These are phyloP conservation scores for Clivina fossor DNA, from an alignment of 2,888 invertebrate genomes.

Conservation along the genomic window DNA sequence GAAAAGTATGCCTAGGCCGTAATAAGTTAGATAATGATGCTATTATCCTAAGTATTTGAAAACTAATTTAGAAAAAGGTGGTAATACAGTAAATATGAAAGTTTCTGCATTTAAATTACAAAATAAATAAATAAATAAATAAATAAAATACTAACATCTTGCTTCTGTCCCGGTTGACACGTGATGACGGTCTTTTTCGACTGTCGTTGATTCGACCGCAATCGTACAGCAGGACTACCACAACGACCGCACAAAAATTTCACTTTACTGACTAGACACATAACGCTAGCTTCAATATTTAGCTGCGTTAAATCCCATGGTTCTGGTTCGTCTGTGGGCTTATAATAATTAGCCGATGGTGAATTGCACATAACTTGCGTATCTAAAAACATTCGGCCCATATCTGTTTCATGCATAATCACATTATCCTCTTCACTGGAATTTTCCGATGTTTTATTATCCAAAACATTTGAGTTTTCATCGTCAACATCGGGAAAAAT, in stretches of 20 bases:
- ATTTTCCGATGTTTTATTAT: constrained; percentile 35
- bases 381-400: constrained; percentile 54
- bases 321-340: constrained; percentile 79
- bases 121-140: too few species aligned
- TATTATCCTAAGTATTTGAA: too few species aligned
- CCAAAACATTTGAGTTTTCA: constrained; percentile 12
- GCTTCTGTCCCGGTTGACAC: constrained; percentile 43
- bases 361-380: constrained; percentile 58
- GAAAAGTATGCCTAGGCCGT: too few species aligned
- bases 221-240: constrained; percentile 69
- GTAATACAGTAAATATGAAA: too few species aligned
- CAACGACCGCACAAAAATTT: constrained; percentile 77
- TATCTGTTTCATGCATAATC: constrained; percentile 44
- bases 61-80: too few species aligned
- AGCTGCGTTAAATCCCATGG: constrained; percentile 84
- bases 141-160: too few species aligned
- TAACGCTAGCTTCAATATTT: constrained; percentile 84
- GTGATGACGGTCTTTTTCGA: constrained; percentile 43
- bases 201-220: constrained; percentile 56
- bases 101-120: too few species aligned
- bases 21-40: too few species aligned
- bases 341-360: constrained; percentile 75
- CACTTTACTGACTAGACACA: constrained; percentile 82
- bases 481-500: constrained; percentile 62
- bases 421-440: constrained; percentile 41